phyloP scores from a whole-genome alignment of 2,888 invertebrate genomes.

The Calameuta filiformis region DNA sequence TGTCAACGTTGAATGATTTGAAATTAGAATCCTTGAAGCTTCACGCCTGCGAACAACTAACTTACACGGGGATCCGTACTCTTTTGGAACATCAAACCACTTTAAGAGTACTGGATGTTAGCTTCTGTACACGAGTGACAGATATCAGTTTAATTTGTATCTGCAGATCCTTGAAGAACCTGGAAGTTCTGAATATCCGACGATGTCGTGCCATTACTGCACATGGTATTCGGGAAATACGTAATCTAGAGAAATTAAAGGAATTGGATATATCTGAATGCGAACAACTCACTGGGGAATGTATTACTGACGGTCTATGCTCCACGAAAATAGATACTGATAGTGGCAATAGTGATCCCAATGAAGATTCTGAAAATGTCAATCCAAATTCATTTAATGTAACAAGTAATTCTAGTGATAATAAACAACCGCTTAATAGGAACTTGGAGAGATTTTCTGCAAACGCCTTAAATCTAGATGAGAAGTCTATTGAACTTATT shows the following conservation, averaged over 20 bases:
- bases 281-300: conserved; percentile 73
- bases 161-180: conserved; percentile 69
- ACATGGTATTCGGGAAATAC: conserved; percentile 70
- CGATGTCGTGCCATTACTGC: conserved; percentile 76
- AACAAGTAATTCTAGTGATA: neutral
- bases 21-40: conserved; percentile 69
- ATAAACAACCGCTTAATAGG: conserved; percentile 59
- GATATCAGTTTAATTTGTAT: conserved; percentile 74
- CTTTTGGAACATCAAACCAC: conserved; percentile 70
- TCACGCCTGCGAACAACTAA: conserved; percentile 73
- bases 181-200: conserved; percentile 73
- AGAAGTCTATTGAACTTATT: conserved; percentile 72
- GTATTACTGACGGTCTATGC: conserved; percentile 73
- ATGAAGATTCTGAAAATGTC: conserved; percentile 26
- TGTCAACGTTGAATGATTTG: conserved; percentile 70
- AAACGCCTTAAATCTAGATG: conserved; percentile 72
- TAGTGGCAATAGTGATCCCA: neutral
- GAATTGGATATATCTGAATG: conserved; percentile 77
- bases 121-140: conserved; percentile 74
- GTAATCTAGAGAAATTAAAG: conserved; percentile 70
- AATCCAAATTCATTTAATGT: conserved; percentile 19
- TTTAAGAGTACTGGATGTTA: conserved; percentile 73
- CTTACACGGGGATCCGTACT: conserved; percentile 70
- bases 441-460: conserved; percentile 70
- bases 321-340: neutral